A percentile compares a stretch with the other conserved stretches of the same genome.
phyloP scores from a whole-genome alignment of 2,888 invertebrate genomes.

The Periphyllus acericola region DNA sequence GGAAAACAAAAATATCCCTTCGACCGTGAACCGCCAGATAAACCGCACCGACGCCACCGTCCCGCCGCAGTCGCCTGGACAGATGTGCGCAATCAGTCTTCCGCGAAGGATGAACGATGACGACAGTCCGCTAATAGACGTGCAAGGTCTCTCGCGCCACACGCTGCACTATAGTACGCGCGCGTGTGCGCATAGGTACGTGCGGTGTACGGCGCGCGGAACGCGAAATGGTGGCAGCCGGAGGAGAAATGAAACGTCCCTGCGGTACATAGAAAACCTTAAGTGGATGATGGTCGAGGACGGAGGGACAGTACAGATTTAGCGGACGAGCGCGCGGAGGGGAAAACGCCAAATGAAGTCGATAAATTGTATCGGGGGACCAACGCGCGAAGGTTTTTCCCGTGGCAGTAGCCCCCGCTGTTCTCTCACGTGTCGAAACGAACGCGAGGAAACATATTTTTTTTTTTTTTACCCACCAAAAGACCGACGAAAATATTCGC shows the following conservation, averaged over 20 bases:
- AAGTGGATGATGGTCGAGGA: background rate
- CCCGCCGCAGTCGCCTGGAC: background rate
- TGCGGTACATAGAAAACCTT: background rate
- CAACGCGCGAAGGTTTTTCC: background rate
- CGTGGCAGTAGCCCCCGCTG: background rate
- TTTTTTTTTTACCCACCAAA: background rate
- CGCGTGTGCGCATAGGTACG: background rate
- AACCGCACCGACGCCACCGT: background rate
- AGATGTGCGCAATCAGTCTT: conserved; percentile 45
- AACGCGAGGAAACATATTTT: background rate
- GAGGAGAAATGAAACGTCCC: background rate
- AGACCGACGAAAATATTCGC: background rate
- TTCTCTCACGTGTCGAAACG: background rate
- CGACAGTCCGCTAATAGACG: conserved; percentile 44
- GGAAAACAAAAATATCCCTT: conserved; percentile 46
- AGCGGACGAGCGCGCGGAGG: conserved; percentile 11
- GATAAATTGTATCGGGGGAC: conserved; percentile 39
- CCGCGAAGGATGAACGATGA: conserved; percentile 52
- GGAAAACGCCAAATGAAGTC: conserved; percentile 53
- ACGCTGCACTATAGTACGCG: background rate
- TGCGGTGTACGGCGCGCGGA: no score
- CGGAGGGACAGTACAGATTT: background rate
- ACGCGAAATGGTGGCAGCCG: background rate
- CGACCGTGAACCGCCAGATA: conserved; percentile 51
- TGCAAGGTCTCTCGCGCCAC: background rate